phyloP scores from a whole-genome alignment of 2,797 vertebrate genomes.

The Tauraco hartlaubi region DNA sequence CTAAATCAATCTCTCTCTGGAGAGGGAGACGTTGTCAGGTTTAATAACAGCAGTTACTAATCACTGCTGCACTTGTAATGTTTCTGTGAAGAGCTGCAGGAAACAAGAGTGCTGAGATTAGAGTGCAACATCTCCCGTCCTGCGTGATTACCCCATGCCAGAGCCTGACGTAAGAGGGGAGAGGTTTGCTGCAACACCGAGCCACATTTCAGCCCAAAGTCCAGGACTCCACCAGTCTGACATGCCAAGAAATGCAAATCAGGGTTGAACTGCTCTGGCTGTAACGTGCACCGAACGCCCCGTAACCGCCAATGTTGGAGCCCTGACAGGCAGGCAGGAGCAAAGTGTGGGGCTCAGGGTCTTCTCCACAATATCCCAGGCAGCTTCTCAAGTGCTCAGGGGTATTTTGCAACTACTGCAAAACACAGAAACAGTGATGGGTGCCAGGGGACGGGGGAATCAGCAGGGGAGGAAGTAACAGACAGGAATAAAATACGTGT shows the following conservation, averaged over 20 bases:
- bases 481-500: fast-evolving
- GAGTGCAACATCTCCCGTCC: background rate
- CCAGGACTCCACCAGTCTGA: background rate
- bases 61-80: background rate
- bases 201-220: background rate
- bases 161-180: conserved; percentile 12
- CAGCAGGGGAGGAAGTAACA: background rate
- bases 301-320: fast-evolving
- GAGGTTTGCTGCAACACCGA: background rate
- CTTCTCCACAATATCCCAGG: background rate
- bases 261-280: background rate
- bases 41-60: background rate
- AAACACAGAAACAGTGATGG: background rate
- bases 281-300: fast-evolving
- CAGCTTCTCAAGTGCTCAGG: background rate
- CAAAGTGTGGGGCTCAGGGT: background rate
- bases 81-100: background rate
- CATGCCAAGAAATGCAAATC: background rate
- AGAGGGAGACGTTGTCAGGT: background rate
- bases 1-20: background rate
- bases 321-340: background rate
- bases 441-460: fast-evolving
- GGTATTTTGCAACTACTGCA: background rate
- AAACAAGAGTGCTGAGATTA: background rate
- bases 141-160: background rate